Evolutionary conservation across 37 sponge, comb jelly and placozoan genomes (phyloP), one percentile per base, ranked within the genome.

Genomic region (Ianthella basta): DNA sequence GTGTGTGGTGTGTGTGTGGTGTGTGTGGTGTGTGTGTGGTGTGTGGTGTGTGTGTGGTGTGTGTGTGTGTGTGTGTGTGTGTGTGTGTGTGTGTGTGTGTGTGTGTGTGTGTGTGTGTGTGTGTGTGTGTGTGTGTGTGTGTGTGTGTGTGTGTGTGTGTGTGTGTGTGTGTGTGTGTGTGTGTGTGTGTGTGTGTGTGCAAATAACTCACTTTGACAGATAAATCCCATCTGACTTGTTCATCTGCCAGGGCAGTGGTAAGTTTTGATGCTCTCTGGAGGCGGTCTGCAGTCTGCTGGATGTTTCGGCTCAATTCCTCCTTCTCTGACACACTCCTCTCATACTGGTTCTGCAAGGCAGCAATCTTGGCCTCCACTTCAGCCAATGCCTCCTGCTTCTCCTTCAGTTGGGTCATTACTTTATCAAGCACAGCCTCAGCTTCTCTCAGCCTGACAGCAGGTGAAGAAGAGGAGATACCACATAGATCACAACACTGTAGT

Each of bases 161-260:
- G 50, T 44, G 50, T 44, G 50, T 44, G 50, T 44, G 50, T 44
- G 50, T 44, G 50, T 44, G 50, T 44, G 50, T 8, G 8, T 44
- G 50, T 44, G 50, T 44, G 50, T 8, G 50, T 8, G 50, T 44
- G 50, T 8, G 50, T 44, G 50, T 44, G 50, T 44, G 50, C 8
- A 8, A n/a, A 44, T 8, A 44, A 63, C 80, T 50, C n/a, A 93
- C 93, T 79, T 88, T 91, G 65, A 99, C 96, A 34, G 94, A 90
- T 60, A 93, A 94, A 29, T 89, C 88, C 99, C 99, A 99, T 53
- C 97, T 84, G 61, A 94, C 86, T 80, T 99, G 94, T 77, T 99
- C 99, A 73, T 97, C 97, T 35, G 94, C 97, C 73, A 99, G 89
- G 23, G 97, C 99, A 16, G 96, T 90, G 60, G 96, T 97, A 21